A percentile compares a stretch with the other conserved stretches of the same genome.
Evolutionary conservation across 2,888 invertebrate genomes (phyloP).

Genomic region (Dichetophora obliterata): DNA sequence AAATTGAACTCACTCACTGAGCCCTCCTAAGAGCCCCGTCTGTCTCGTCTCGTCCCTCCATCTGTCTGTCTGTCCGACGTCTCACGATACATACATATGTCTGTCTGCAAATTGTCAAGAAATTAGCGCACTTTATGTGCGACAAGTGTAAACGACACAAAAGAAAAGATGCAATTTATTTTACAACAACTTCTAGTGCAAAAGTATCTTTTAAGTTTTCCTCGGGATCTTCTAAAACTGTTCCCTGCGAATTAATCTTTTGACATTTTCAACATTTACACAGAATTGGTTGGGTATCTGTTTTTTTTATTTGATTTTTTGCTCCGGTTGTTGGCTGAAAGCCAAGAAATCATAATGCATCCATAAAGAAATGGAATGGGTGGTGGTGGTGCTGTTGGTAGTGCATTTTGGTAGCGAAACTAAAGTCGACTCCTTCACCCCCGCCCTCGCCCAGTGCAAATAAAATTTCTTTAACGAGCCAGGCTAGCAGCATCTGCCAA

Average conservation of each 20-base stretch:
- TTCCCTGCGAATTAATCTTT: constrained; percentile 37
- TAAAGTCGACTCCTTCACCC: background rate
- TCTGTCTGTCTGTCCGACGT: background rate
- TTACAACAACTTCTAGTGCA: background rate
- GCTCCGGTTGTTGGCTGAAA: constrained; percentile 10
- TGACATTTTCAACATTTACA: constrained; percentile 39
- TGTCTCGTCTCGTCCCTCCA: background rate
- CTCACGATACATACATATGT: too few species aligned
- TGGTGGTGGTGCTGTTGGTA: too few species aligned
- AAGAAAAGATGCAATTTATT: constrained; percentile 16
- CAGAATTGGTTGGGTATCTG: constrained; percentile 10
- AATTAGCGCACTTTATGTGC: constrained; percentile 39
- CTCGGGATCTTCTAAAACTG: background rate
- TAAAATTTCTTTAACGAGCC: constrained; percentile 16
- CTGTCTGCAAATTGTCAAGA: constrained; percentile 25
- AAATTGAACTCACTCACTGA: constrained; percentile 24
- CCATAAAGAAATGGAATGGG: constrained; percentile 7
- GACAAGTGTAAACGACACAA: constrained; percentile 37
- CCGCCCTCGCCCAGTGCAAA: background rate
- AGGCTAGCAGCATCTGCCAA: background rate
- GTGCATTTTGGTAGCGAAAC: background rate
- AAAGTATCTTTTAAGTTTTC: background rate
- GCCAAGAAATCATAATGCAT: constrained; percentile 37
- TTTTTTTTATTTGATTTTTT: background rate
- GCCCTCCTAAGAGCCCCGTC: constrained; percentile 11